Evolutionary conservation across 1,140 invertebrate species (phyloP).

Genomic region (Alviniconcha marisindica): DNA sequence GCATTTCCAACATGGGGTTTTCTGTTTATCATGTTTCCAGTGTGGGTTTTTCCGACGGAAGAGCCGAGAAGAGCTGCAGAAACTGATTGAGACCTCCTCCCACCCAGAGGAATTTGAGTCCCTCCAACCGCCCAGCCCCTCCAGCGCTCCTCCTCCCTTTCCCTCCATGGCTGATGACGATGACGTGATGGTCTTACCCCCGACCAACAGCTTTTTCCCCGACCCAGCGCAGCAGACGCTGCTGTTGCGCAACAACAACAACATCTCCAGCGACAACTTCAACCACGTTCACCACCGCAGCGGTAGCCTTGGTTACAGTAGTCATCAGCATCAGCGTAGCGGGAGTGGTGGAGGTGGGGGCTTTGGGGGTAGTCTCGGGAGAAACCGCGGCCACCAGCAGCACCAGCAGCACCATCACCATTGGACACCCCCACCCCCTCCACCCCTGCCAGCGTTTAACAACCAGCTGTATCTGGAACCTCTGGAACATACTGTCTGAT

Average conservation of each 20-base stretch:
- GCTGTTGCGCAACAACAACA: conserved; percentile 12
- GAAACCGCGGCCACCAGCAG: conserved; percentile 18
- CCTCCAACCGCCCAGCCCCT: conserved; percentile 31
- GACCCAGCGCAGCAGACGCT: background rate
- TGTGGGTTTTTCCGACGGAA: conserved; percentile 55
- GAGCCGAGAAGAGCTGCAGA: conserved; percentile 49
- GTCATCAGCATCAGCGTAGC: background rate
- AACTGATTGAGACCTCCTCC: conserved; percentile 42
- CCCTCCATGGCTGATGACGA: background rate
- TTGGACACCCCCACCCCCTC: conserved; percentile 28
- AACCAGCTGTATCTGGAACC: conserved; percentile 50
- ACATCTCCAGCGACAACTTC: conserved; percentile 20
- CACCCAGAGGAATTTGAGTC: conserved; percentile 33
- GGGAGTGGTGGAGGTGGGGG: background rate
- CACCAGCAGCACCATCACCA: conserved; percentile 10
- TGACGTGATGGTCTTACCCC: conserved; percentile 46
- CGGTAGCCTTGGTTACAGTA: background rate
- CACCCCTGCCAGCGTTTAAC: conserved; percentile 44
- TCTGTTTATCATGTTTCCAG: too few species aligned
- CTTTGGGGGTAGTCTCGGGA: background rate
- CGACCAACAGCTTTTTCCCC: conserved; percentile 18
- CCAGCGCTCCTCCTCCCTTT: conserved; percentile 19
- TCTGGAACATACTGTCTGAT: conserved; percentile 39
- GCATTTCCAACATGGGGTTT: too few species aligned
- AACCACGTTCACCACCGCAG: background rate